These are phyloP conservation scores for Drosophila pallidifrons DNA, from an alignment of 1,140 invertebrate genomes.

Conservation along the genomic window DNA sequence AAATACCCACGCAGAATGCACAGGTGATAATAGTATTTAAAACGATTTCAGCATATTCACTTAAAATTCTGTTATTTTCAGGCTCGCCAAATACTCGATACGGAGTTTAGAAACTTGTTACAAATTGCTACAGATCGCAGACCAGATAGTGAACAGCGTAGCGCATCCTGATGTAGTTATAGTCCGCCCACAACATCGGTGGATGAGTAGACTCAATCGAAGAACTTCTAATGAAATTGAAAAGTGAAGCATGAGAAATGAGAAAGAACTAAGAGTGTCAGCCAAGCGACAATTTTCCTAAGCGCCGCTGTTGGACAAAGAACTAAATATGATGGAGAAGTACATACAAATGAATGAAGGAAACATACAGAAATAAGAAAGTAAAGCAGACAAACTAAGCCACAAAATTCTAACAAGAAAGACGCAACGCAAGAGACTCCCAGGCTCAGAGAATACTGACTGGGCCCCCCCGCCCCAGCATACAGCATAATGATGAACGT, in stretches of 20 bases:
- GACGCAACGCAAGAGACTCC: slow-evolving; percentile 82
- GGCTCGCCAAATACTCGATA: slow-evolving; percentile 94
- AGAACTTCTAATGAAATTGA: slow-evolving; percentile 5
- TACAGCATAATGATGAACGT: slow-evolving; percentile 74
- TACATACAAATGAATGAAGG: slow-evolving; percentile 25
- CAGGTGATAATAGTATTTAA: slow-evolving; percentile 86
- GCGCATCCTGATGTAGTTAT: slow-evolving; percentile 85
- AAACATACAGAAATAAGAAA: slow-evolving; percentile 16
- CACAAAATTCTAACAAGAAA: slow-evolving; percentile 80
- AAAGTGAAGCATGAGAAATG: slow-evolving; percentile 4
- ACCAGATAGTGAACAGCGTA: slow-evolving; percentile 86
- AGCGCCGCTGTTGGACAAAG: slow-evolving; percentile 32
- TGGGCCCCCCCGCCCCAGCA: slow-evolving; percentile 30
- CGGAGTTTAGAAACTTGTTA: slow-evolving; percentile 95
- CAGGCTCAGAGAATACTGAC: slow-evolving; percentile 40
- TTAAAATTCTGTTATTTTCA: slow-evolving; percentile 78
- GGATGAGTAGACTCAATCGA: slow-evolving; percentile 62
- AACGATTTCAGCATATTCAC: neutral
- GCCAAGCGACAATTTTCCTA: slow-evolving; percentile 66
- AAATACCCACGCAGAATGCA: slow-evolving; percentile 98
- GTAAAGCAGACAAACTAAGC: slow-evolving; percentile 51
- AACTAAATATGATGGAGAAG: slow-evolving; percentile 29
- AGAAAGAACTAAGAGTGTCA: slow-evolving; percentile 47
- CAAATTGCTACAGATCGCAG: slow-evolving; percentile 93
- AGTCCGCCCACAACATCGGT: slow-evolving; percentile 78